Base-by-base conservation (phyloP, 1,140 invertebrate genomes). In the Drosophila cardini region DNA sequence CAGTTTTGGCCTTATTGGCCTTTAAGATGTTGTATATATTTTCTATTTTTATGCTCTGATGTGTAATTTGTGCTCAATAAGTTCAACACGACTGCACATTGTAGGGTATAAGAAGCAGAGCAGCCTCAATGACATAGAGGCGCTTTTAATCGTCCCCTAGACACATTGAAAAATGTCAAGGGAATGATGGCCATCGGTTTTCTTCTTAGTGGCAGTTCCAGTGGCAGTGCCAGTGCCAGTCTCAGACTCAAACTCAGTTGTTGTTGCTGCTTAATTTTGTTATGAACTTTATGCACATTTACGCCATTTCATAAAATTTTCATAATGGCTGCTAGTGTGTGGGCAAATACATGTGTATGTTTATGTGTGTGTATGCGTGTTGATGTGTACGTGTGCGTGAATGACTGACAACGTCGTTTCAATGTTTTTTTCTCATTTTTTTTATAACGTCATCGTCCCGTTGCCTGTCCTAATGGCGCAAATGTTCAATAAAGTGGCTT, bases 401-500 rank as follows among this genome's bases (percentile, higher is more conserved):
- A 30, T 76, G 62, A 72, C 84, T 84, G 84, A 87, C 84, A 87
- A 78, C 84, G 69, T 86, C 83, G 79, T 80, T 86, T 79, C 64
- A 62, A 50, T 78, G 82, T 11, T 48, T 48, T 48, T 48, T 48
- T n/a, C n/a, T n/a, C n/a, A n/a, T n/a, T 48, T 48, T 48, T 50
- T 80, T 87, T 79, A 73, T 77, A 67, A 73, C 60, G 57, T 67
- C 75, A 69, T 87, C 71, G 78, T 72, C 53, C 63, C 74, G 53
- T 79, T 72, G 69, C 52, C 77, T 53, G 57, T 52, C 57, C 83
- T 89, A 89, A 89, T 89, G 84, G 80, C 80, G 84, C 70, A 89
- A 89, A 89, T 89, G 84, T 84, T 89, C 84, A 89, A 89, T 89
- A 89, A 89, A 89, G 84, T 80, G 80, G 84, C 84, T 89, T 89